These are phyloP conservation scores for Actinemys pallida DNA, from an alignment of 2,113 vertebrate species.

Conservation along the genomic window DNA sequence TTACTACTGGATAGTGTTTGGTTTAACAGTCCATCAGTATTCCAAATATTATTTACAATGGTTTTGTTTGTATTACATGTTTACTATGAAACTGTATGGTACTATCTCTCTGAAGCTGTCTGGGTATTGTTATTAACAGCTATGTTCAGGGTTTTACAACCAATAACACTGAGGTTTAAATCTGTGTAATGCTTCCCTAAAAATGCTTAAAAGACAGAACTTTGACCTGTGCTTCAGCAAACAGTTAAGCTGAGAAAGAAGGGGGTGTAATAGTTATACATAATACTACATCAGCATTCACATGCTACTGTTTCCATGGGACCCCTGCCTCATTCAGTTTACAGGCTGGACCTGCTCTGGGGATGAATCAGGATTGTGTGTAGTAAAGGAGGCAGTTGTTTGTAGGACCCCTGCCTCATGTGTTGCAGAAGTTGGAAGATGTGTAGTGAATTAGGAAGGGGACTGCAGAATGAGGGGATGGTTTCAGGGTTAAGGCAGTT, in stretches of 20 bases:
- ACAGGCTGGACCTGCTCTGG: neutral
- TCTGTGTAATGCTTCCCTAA: neutral
- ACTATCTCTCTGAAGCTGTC: neutral
- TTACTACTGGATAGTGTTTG: neutral
- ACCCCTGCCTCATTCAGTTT: neutral
- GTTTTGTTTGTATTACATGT: neutral
- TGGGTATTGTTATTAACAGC: neutral
- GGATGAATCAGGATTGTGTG: neutral
- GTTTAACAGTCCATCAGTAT: neutral
- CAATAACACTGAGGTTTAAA: neutral
- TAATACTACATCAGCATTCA: neutral
- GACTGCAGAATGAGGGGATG: neutral
- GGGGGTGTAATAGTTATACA: neutral
- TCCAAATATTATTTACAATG: neutral
- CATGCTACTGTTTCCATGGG: neutral
- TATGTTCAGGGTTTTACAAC: neutral
- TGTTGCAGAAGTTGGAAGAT: neutral
- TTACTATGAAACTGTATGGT: neutral
- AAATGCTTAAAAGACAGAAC: neutral
- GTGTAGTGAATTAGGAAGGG: neutral
- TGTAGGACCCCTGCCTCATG: neutral
- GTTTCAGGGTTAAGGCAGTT: neutral
- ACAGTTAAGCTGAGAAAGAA: neutral
- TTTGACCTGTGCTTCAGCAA: neutral
- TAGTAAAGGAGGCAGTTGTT: too few species aligned